These are phyloP conservation scores for Spizaetus ornatus DNA, from an alignment of 2,113 vertebrate species.

Conservation along the genomic window DNA sequence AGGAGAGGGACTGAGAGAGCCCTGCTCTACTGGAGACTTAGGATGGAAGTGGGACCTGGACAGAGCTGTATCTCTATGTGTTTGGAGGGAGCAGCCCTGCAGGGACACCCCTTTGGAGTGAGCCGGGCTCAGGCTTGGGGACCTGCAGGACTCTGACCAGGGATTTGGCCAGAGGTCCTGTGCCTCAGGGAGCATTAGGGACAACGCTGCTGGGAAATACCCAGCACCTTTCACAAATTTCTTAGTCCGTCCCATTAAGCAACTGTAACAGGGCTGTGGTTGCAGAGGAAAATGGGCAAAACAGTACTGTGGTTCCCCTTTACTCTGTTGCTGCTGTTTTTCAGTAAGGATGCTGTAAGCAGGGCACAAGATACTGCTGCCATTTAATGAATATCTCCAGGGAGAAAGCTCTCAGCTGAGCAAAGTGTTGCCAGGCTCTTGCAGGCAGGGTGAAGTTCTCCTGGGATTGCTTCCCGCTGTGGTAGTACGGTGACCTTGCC, in stretches of 20 bases:
- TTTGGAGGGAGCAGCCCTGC: background rate
- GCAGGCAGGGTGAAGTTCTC: background rate
- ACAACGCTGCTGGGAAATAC: background rate
- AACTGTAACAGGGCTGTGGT: fast-evolving
- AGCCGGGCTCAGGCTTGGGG: background rate
- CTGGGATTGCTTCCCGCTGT: background rate
- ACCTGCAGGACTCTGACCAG: background rate
- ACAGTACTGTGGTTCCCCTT: fast-evolving
- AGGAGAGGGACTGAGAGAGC: background rate
- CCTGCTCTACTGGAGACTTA: background rate
- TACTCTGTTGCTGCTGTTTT: background rate
- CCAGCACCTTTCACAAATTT: background rate
- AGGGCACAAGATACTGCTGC: background rate
- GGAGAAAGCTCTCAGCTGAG: background rate
- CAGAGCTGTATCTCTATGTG: too few species aligned
- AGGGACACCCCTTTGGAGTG: background rate
- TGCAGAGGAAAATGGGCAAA: background rate
- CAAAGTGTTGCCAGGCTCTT: background rate
- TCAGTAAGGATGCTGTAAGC: background rate
- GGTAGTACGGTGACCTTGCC: background rate
- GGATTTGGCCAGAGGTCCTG: background rate
- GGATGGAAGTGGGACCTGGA: background rate
- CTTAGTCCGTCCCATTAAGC: background rate
- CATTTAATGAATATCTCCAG: background rate
- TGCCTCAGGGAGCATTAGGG: background rate